These are phyloP conservation scores for Synergus umbraculus DNA, from an alignment of 2,888 invertebrate genomes.

Conservation along the genomic window DNA sequence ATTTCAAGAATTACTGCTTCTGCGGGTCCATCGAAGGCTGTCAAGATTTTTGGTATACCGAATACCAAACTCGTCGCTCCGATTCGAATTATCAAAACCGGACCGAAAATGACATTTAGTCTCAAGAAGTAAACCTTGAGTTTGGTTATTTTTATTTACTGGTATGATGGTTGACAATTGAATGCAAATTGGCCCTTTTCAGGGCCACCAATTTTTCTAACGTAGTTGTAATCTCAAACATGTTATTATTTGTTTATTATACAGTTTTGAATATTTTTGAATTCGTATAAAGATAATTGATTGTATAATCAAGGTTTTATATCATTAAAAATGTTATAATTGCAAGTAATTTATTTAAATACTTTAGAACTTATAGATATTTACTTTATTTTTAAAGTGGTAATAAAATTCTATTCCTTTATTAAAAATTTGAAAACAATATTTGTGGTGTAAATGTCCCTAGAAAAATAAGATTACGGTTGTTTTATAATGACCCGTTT, in stretches of 20 bases:
- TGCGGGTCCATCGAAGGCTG: background rate
- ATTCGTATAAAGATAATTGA: background rate
- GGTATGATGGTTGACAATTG: background rate
- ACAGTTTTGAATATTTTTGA: background rate
- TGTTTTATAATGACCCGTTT: too few relatives aligned
- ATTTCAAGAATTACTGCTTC: background rate
- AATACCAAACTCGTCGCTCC: constrained; percentile 6
- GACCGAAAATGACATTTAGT: background rate
- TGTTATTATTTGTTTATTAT: background rate
- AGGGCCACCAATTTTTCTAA: constrained; percentile 1
- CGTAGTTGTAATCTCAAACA: background rate
- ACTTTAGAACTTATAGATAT: too few relatives aligned
- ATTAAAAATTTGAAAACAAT: too few relatives aligned
- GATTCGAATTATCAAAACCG: constrained; percentile 3
- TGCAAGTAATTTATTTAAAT: too few relatives aligned
- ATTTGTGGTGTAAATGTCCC: too few relatives aligned
- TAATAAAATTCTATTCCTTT: too few relatives aligned
- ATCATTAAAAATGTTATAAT: too few relatives aligned
- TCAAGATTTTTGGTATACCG: background rate
- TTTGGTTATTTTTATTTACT: background rate
- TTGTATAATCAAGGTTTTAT: too few relatives aligned
- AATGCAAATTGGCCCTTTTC: constrained; percentile 7
- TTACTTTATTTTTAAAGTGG: too few relatives aligned
- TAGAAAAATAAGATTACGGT: too few relatives aligned
- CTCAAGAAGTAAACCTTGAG: background rate